Conservation (phyloP, 2,888 invertebrate species). For the Drosophila macrospina region DNA sequence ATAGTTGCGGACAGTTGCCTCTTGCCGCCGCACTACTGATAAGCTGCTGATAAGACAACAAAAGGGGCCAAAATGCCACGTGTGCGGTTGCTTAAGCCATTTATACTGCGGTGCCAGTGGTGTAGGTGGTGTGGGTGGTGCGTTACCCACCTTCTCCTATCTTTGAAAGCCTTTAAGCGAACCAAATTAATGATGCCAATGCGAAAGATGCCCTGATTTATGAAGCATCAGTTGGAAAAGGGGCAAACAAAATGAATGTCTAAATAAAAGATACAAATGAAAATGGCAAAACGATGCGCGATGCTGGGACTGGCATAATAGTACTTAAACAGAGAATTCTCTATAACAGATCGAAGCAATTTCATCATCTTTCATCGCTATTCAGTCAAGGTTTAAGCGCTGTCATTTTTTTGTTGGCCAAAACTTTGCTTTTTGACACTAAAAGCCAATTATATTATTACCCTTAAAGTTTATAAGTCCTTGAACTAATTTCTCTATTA, state of each 20-base stretch:
- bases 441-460: constrained; percentile 24
- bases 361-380: not conserved
- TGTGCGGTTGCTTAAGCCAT: constrained; percentile 20
- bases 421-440: not conserved
- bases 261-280: constrained; percentile 23
- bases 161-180: constrained; percentile 36
- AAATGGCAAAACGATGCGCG: not conserved
- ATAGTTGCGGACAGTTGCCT: constrained; percentile 27
- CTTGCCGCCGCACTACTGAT: constrained; percentile 10
- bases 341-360: not conserved
- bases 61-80: constrained; percentile 24
- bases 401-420: not conserved
- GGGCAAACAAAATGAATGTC: not conserved
- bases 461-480: constrained; percentile 28
- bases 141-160: constrained; percentile 27
- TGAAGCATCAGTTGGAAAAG: constrained; percentile 24
- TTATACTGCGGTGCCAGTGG: constrained; percentile 21
- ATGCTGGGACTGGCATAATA: not conserved
- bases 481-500: constrained; percentile 40
- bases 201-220: constrained; percentile 49
- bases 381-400: not conserved
- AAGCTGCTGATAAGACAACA: constrained; percentile 25
- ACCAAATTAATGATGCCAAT: constrained; percentile 48
- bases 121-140: constrained; percentile 8
- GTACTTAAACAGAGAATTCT: not conserved